Evolutionary conservation across 2,113 vertebrate species (phyloP).

Genomic region (Sphyrna mokarran): DNA sequence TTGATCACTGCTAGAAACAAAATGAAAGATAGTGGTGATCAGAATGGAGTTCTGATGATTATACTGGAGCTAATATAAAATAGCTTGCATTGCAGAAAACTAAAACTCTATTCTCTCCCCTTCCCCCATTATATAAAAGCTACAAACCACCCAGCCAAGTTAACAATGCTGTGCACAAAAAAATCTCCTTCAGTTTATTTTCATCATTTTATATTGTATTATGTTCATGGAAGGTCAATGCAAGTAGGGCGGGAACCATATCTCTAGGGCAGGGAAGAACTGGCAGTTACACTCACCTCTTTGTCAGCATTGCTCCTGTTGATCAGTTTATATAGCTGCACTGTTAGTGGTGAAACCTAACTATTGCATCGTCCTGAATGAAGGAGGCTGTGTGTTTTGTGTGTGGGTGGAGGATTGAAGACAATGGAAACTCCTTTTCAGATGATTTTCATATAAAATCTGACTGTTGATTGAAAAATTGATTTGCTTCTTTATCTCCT

Average conservation of each 20-base stretch:
- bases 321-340: background rate
- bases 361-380: background rate
- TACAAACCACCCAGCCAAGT: background rate
- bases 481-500: background rate
- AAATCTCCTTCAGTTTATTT: background rate
- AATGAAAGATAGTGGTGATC: background rate
- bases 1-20: background rate
- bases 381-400: background rate
- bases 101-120: background rate
- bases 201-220: background rate
- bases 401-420: background rate
- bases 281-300: background rate
- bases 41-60: background rate
- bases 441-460: background rate
- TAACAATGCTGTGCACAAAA: background rate
- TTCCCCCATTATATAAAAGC: background rate
- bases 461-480: background rate
- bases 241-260: slow-evolving; percentile 3
- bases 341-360: background rate
- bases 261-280: slow-evolving; percentile 7
- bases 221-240: background rate
- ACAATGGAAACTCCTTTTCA: background rate
- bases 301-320: background rate
- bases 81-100: background rate
- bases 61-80: background rate